A percentile compares a stretch with the other conserved stretches of the same genome.
phyloP scores from a whole-genome alignment of 1,140 invertebrate species.

The Calliopsis andreniformis region DNA sequence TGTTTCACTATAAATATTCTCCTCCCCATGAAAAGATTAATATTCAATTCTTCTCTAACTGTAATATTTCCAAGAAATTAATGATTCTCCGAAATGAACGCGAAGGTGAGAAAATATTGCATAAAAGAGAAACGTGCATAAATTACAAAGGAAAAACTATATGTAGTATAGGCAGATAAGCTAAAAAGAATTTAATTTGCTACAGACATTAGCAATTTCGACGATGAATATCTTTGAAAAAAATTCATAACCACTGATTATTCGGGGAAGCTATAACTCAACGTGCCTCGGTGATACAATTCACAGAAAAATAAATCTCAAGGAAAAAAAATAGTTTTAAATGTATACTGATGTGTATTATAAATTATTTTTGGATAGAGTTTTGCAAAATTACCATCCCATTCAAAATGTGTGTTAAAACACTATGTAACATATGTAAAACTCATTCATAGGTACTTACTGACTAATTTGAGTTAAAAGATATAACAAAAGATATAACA shows the following conservation, averaged over 20 bases:
- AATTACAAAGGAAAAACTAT: not conserved
- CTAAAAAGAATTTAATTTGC: not conserved
- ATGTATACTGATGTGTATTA: too few relatives aligned
- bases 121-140: not conserved
- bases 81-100: not conserved
- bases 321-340: too few relatives aligned
- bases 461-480: too few relatives aligned
- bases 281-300: too few relatives aligned
- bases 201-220: not conserved
- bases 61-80: too few relatives aligned
- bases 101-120: not conserved
- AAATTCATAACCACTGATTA: constrained; percentile 2
- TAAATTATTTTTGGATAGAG: not conserved
- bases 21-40: too few relatives aligned
- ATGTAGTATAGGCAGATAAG: not conserved
- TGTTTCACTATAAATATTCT: too few relatives aligned
- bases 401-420: not conserved
- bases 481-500: too few relatives aligned
- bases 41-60: too few relatives aligned
- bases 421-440: too few relatives aligned
- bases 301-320: not conserved
- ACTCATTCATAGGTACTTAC: too few relatives aligned
- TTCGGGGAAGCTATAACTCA: not conserved
- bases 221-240: not conserved
- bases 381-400: not conserved